Evolutionary conservation across 2,888 invertebrate species (phyloP).

Genomic region (Zaprionus lineosus): DNA sequence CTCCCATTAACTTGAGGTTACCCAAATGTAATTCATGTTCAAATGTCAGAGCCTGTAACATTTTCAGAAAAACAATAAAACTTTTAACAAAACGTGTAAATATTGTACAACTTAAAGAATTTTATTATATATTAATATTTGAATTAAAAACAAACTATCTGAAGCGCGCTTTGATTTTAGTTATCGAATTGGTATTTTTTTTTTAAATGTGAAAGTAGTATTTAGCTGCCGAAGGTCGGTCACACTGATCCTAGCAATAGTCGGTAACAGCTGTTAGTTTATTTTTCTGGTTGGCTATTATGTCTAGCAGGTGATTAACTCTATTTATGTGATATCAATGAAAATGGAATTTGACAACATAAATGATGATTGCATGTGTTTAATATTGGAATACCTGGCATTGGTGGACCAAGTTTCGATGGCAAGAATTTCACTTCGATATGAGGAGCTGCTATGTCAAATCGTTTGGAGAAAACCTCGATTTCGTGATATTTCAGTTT

Average conservation of each 20-base stretch:
- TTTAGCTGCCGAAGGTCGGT: constrained; percentile 1
- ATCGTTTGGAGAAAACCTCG: constrained; percentile 58
- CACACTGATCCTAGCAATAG: constrained; percentile 9
- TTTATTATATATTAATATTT: no score
- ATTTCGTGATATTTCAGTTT: constrained; percentile 58
- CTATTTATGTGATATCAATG: constrained; percentile 24
- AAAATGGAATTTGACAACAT: constrained; percentile 53
- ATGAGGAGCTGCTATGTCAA: constrained; percentile 43
- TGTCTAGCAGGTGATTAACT: constrained; percentile 11
- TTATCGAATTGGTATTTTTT: not conserved
- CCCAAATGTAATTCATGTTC: not conserved
- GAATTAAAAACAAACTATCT: no score
- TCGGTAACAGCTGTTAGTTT: constrained; percentile 32
- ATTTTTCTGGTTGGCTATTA: constrained; percentile 24
- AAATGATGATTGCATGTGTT: constrained; percentile 61
- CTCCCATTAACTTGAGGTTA: no score
- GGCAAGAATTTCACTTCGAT: constrained; percentile 55
- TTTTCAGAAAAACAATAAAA: no score
- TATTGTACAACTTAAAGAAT: no score
- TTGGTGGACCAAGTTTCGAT: constrained; percentile 58
- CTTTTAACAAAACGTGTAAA: no score
- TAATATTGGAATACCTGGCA: constrained; percentile 54
- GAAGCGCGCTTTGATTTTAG: no score
- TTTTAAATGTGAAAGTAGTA: no score
- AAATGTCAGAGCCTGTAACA: no score